Evolutionary conservation across 2,797 vertebrate species (phyloP).

Genomic region (Cuculus canorus): DNA sequence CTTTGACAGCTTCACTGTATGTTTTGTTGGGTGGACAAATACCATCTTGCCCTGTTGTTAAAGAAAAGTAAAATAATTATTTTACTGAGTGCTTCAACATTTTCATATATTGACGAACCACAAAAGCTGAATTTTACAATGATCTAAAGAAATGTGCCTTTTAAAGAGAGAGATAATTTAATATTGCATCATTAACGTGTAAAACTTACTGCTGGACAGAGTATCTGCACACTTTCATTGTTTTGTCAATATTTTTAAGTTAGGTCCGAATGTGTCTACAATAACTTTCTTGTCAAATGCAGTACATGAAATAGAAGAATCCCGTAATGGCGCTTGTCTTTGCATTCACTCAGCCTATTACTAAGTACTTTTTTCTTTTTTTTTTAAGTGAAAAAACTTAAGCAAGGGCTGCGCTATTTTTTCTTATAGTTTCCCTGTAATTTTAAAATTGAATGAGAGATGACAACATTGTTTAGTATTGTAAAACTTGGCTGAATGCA

Average conservation of each 20-base stretch:
- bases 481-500: slow-evolving; percentile 47
- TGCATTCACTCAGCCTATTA: neutral
- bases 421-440: slow-evolving; percentile 23
- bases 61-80: slow-evolving; percentile 43
- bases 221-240: slow-evolving; percentile 8
- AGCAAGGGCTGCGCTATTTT: slow-evolving; percentile 8
- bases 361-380: neutral
- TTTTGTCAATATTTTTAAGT: slow-evolving; percentile 23
- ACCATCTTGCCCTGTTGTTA: slow-evolving; percentile 27
- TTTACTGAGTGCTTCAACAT: slow-evolving; percentile 23
- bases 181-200: neutral
- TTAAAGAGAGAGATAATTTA: slow-evolving; percentile 40
- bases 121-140: slow-evolving; percentile 24
- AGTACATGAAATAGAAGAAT: neutral
- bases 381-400: neutral
- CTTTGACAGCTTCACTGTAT: neutral
- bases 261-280: slow-evolving; percentile 17
- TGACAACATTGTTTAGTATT: slow-evolving; percentile 9
- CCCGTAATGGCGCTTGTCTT: neutral
- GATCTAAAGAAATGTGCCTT: slow-evolving; percentile 74
- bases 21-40: slow-evolving; percentile 37
- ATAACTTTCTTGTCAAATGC: slow-evolving; percentile 14
- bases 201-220: slow-evolving; percentile 56
- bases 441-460: slow-evolving; percentile 36
- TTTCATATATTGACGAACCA: slow-evolving; percentile 29